Base-by-base conservation (phyloP, 2,113 vertebrate genomes). In the Carollia perspicillata region DNA sequence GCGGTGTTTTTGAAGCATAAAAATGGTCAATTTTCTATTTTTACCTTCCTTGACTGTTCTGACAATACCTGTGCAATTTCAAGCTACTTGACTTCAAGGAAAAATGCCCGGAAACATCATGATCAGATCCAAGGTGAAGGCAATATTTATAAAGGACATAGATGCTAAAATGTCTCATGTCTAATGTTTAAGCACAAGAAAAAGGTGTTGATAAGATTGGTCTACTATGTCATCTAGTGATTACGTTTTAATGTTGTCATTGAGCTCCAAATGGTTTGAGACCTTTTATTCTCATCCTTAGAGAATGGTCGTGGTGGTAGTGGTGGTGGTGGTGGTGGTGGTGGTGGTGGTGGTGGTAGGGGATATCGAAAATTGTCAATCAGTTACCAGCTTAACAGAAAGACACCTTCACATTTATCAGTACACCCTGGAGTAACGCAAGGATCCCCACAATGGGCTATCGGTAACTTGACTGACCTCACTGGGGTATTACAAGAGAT, bases 141-240 rank as follows among this genome's bases (percentile, higher is more conserved):
- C 22, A 94, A 18, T 95, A 92, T 96, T 95, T 96, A 77, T n/a
- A 84, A 95, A 42, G 26, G n/a, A 66, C 89, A 55, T 68, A 92
- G 90, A 89, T 81, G 40, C 18, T 96, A 90, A 95, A 96, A 89
- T 89, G 44, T 49, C 47, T 47, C 37, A 35, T 60, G 11, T 9
- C 72, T 80, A 37, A 35, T 71, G 68, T 58, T 84, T 75, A 93
- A 75, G 77, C 69, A 68, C 40, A 80, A 89, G 17, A 49, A 5
- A 72, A 69, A 51, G 22, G 4, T 93, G 16, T 85, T 95, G 47
- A 65, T 69, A 80, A 92, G 72, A 37, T 10, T 2, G 0, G 13
- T 60, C 28, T 81, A 81, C 7, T 58, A 47, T 47, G 0, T 40
- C 80, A 51, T 95, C 83, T 93, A 71, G 71, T 72, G 65, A 53